These are phyloP conservation scores for Amphipoea oculea DNA, from an alignment of 2,888 invertebrate species.

Conservation along the genomic window DNA sequence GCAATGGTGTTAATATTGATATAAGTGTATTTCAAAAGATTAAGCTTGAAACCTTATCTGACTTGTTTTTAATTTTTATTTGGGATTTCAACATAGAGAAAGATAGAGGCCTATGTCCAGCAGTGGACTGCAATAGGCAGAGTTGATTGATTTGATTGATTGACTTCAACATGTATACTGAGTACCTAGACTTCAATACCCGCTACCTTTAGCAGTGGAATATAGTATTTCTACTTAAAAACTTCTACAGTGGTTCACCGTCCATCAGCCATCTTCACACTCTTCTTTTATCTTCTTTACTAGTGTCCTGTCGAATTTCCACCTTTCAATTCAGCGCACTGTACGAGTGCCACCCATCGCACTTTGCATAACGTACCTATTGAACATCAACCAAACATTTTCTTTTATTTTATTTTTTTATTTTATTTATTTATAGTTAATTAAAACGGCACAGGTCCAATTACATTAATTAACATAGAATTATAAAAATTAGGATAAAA, in stretches of 20 bases:
- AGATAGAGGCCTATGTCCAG: no score
- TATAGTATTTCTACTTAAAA: background rate
- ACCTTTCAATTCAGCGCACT: no score
- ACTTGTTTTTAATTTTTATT: background rate
- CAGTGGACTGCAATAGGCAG: no score
- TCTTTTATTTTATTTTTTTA: no score
- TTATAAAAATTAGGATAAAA: no score
- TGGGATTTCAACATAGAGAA: background rate
- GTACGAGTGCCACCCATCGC: background rate
- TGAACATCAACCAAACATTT: background rate
- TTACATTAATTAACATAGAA: no score
- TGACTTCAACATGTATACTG: background rate
- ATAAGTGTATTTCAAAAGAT: background rate
- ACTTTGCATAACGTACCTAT: no score
- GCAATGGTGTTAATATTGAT: slow-evolving; percentile 3
- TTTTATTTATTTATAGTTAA: no score
- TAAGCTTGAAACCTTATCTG: background rate
- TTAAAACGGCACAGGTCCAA: no score
- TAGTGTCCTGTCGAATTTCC: background rate
- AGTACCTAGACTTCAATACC: background rate
- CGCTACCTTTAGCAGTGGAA: background rate
- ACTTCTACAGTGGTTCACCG: background rate
- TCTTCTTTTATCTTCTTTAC: background rate
- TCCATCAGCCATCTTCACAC: background rate
- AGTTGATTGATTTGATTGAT: no score